These are phyloP conservation scores for Aethina tumida DNA, from an alignment of 1,140 invertebrate species.

Conservation along the genomic window DNA sequence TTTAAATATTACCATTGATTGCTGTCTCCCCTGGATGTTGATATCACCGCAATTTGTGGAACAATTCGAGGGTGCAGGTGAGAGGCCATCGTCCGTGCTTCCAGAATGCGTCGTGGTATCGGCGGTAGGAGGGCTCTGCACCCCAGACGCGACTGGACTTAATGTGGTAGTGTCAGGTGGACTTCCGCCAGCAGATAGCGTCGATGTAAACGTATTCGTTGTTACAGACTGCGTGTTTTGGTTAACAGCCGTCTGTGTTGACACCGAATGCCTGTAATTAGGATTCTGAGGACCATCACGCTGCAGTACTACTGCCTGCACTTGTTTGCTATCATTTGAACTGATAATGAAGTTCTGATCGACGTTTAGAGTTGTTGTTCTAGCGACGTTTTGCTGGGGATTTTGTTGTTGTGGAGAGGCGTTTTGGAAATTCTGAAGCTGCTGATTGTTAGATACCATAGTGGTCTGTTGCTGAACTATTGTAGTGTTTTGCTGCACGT, in stretches of 20 bases:
- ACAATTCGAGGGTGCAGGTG: conserved; percentile 33
- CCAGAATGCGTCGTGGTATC: conserved; percentile 48
- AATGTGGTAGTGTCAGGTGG: conserved; percentile 74
- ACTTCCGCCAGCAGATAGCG: conserved; percentile 38
- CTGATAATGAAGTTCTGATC: conserved; percentile 32
- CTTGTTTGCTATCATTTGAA: conserved; percentile 35
- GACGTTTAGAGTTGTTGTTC: conserved; percentile 27
- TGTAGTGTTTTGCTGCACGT: conserved; percentile 60
- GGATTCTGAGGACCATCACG: conserved; percentile 30
- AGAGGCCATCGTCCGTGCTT: conserved; percentile 39
- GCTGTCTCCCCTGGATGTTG: conserved; percentile 31
- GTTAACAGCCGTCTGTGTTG: conserved; percentile 60
- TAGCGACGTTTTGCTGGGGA: conserved; percentile 15
- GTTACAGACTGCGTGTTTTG: conserved; percentile 46
- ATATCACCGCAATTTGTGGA: conserved; percentile 23
- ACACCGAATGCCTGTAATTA: conserved; percentile 52
- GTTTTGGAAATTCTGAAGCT: conserved; percentile 31
- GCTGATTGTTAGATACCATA: conserved; percentile 62
- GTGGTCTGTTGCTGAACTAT: conserved; percentile 56
- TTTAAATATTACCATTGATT: conserved; percentile 39
- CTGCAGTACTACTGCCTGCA: conserved; percentile 39
- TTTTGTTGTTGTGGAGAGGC: conserved; percentile 18
- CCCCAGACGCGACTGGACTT: conserved; percentile 48
- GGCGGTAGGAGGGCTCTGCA: conserved; percentile 47
- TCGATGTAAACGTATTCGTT: conserved; percentile 42